Evolutionary conservation across 2,797 vertebrate species (phyloP), one percentile per base, ranked within the genome.

Genomic region (Orestias chungarensis): DNA sequence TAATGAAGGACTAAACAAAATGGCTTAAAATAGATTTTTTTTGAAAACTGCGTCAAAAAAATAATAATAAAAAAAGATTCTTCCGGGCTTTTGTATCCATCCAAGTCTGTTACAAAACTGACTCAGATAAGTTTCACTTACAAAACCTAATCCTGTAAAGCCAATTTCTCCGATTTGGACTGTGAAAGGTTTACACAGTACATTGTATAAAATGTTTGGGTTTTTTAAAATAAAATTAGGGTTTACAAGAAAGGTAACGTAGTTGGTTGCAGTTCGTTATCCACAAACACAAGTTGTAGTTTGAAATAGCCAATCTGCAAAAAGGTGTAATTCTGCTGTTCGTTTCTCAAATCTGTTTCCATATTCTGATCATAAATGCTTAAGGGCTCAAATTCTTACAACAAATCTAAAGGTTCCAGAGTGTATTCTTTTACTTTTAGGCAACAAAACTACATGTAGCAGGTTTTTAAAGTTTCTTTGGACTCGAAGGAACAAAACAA

Each of bases 201-300:
- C 73, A 80, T 40, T 68, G 66, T 83, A 85, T 71, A 90, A 88
- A 91, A 90, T 80, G 76, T 77, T 86, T 86, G 66, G 80, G 75
- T 84, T 52, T 74, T 50, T 40, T 67, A 75, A n/a, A n/a, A 84
- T 80, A 88, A 89, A 90, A 87, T 83, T 71, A 88, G 27, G 79
- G 42, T 78, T 46, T 47, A 87, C 46, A 64, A 43, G 50, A 14
- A 31, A 73, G 59, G 20, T 50, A 67, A 75, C 76, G 31, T 31
- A 57, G 15, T 70, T 38, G 78, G 57, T 61, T 59, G 38, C 64
- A 61, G 49, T 75, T 18, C 67, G 11, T 46, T 73, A 80, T 74
- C 15, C 15, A 65, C 35, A 43, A 68, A 47, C 61, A 33, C 42
- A 50, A 57, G 40, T 70, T 62, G 23, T 54, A 43, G 57, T 6